Percentiles rank a stretch among this genome's conserved stretches.
These are phyloP conservation scores for Pediacus dermestoides DNA, from an alignment of 2,888 invertebrate genomes.

Conservation along the genomic window DNA sequence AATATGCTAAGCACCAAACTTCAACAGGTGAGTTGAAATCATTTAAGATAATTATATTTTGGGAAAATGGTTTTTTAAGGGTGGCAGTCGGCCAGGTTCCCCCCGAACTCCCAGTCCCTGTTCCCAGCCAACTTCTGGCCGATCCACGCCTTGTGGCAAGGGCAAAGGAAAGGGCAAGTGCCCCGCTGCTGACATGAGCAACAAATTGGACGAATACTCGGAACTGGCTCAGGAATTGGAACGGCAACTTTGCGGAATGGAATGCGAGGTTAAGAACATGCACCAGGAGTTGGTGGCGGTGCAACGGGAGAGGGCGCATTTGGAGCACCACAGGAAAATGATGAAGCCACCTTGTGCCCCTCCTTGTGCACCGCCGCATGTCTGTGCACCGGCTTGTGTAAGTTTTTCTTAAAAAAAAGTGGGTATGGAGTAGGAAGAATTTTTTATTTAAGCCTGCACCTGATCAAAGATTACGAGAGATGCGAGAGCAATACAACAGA, in stretches of 20 bases:
- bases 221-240: slow-evolving; percentile 52
- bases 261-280: slow-evolving; percentile 58
- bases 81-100: slow-evolving; percentile 4
- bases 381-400: slow-evolving; percentile 1
- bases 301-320: slow-evolving; percentile 52
- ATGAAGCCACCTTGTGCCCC: slow-evolving; percentile 49
- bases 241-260: slow-evolving; percentile 58
- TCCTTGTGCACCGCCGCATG: slow-evolving; percentile 17
- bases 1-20: slow-evolving; percentile 56
- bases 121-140: slow-evolving; percentile 16
- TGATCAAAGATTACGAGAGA: slow-evolving; percentile 57
- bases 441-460: slow-evolving; percentile 53
- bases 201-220: slow-evolving; percentile 47
- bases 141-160: slow-evolving; percentile 40
- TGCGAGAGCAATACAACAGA: slow-evolving; percentile 59
- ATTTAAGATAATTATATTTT: background rate
- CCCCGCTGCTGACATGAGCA: slow-evolving; percentile 50
- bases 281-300: slow-evolving; percentile 53
- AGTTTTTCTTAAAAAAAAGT: slow-evolving; percentile 4
- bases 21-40: slow-evolving; percentile 31
- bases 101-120: too few species aligned
- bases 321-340: slow-evolving; percentile 49
- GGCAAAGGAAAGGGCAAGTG: slow-evolving; percentile 44
- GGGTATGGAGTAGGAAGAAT: too few species aligned
- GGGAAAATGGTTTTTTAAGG: slow-evolving; percentile 9